Base-by-base conservation (phyloP, 1,140 invertebrate genomes). In the Drosophila simulans region DNA sequence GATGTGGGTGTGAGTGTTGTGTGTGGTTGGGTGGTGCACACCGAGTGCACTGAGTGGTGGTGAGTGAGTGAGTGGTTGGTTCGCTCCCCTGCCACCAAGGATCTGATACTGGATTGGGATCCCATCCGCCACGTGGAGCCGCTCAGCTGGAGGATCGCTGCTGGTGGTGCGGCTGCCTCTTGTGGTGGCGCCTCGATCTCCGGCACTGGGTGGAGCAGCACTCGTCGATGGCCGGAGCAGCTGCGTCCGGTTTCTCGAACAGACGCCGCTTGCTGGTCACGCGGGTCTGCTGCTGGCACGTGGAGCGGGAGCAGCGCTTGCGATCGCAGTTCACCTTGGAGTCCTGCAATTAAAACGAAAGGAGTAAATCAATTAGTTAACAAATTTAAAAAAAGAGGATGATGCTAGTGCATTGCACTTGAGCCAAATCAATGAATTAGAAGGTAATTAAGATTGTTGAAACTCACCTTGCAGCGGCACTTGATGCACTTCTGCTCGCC, bases 401-500 rank as follows among this genome's bases (percentile, higher is more conserved):
- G 17, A 39, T 40, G 20, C 20, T 22, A 22, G 20, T 22, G 20
- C 2, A 3, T 22, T 22, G 20, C 20, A 22, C 20, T 22, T 22
- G 2, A 22, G 20, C 0, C 20, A 22, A 22, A 22, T 22, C 20
- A 52, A 13, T 0, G 27, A n/a, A 13, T 48, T 10, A 31, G 27
- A 7, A 27, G 1, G 27, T 8, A 17, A 42, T 35, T 0, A 15
- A 1, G 11, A 37, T 3, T 15, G 2, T 31, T 15, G 49, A 25
- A 57, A 92, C 93, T 94, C 93, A 98, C 97, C 94, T 97, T 97
- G 94, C 97, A 98, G 74, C 95, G 94, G 92, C 97, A 98, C 65
- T 95, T 96, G 79, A 98, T 95, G 91, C 97, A 98, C 90, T 96
- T 96, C 86, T 97, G 95, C 84, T 96, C 96, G 11, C 97, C 97